A percentile compares a stretch with the other conserved stretches of the same genome.
phyloP scores from a whole-genome alignment of 2,888 invertebrate species.

The Torymus tubicola region DNA sequence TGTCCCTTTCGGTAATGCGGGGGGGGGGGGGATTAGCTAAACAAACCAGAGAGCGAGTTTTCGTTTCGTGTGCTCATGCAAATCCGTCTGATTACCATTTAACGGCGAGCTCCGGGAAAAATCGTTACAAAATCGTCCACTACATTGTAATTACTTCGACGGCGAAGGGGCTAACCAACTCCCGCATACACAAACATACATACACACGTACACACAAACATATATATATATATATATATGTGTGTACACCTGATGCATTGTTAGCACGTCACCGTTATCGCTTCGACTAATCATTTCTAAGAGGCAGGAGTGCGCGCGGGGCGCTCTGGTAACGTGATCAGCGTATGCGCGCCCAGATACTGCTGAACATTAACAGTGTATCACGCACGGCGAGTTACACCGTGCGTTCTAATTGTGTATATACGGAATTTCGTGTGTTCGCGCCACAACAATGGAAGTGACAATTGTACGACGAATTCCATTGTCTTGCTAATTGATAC shows the following conservation, averaged over 20 bases:
- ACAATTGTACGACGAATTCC: neutral
- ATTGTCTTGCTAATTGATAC: no score
- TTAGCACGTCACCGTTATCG: constrained; percentile 13
- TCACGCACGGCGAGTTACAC: neutral
- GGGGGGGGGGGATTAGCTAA: no score
- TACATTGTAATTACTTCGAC: no score
- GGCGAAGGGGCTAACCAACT: no score
- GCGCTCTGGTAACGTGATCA: neutral
- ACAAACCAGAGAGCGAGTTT: neutral
- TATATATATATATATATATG: no score
- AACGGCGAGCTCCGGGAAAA: no score
- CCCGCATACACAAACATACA: no score
- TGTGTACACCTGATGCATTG: neutral
- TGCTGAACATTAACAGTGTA: neutral
- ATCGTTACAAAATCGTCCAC: no score
- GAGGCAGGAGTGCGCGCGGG: neutral
- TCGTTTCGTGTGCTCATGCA: neutral
- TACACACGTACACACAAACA: no score
- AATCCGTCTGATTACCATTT: neutral
- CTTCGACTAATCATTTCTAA: constrained; percentile 25
- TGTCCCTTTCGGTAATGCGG: no score
- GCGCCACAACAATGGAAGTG: neutral
- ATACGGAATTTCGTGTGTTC: neutral
- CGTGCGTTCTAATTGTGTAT: neutral
- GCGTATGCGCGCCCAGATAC: neutral